Evolutionary conservation across 2,113 vertebrate genomes (phyloP).

Genomic region (Cyanoramphus novaezelandiae): DNA sequence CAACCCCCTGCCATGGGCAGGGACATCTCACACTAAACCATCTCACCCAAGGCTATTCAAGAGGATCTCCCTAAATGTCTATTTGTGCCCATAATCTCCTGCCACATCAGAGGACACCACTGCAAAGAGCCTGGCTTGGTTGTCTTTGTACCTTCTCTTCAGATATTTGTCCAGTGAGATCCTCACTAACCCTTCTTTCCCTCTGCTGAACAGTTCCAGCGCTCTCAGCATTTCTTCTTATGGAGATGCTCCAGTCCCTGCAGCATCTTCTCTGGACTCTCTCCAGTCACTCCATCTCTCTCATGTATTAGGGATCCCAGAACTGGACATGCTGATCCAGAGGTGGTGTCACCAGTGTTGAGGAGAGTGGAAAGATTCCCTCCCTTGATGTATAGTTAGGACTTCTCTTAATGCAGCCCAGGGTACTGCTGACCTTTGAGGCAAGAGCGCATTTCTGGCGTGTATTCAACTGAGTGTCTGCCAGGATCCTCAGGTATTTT

Average conservation of each 20-base stretch:
- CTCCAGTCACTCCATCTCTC: not conserved
- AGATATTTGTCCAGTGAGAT: not conserved
- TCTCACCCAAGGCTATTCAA: too few species aligned
- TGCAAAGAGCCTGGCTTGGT: not conserved
- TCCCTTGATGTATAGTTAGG: not conserved
- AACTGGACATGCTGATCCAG: not conserved
- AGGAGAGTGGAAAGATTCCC: not conserved
- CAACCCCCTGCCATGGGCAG: too few species aligned
- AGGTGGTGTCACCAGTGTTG: not conserved
- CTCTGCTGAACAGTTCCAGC: not conserved
- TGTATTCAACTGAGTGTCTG: not conserved
- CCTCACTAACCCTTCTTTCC: not conserved
- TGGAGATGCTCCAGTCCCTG: not conserved
- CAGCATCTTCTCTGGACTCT: not conserved
- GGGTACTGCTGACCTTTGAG: not conserved
- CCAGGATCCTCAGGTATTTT: not conserved
- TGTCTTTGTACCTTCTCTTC: fast-evolving
- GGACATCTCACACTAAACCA: too few species aligned
- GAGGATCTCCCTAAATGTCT: too few species aligned
- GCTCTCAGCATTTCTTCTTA: not conserved
- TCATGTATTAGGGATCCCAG: not conserved
- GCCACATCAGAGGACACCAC: not conserved
- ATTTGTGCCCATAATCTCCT: not conserved
- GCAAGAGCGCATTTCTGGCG: not conserved
- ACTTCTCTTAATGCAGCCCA: not conserved